Conservation (phyloP, 2,888 invertebrate species). For the Chrysotoxum bicinctum region DNA sequence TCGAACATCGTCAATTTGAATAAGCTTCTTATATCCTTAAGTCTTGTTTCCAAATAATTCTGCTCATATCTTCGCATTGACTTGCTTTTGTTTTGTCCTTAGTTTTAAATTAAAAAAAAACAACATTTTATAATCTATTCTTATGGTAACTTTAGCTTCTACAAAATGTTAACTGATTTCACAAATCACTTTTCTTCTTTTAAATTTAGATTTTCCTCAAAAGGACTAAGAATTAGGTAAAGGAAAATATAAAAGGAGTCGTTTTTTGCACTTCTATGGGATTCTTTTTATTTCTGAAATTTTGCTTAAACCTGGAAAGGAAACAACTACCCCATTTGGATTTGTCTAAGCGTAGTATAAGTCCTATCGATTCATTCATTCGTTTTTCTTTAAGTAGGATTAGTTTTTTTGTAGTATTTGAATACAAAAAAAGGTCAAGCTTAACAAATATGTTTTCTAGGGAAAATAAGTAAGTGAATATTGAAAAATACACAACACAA, state of each 20-base stretch:
- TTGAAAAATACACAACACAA: neutral
- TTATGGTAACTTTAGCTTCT: neutral
- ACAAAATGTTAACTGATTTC: neutral
- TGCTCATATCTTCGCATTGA: no score
- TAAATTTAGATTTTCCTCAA: neutral
- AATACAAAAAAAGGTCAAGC: conserved; percentile 14
- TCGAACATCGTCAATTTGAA: no score
- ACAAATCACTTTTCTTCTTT: neutral
- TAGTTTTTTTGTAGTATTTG: conserved; percentile 5
- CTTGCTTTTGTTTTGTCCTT: no score
- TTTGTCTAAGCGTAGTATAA: conserved; percentile 12
- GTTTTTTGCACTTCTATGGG: neutral
- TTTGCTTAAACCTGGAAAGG: neutral
- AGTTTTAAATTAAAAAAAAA: no score
- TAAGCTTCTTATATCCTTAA: no score
- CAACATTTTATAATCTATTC: neutral
- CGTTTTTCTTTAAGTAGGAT: conserved; percentile 23
- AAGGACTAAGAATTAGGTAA: neutral
- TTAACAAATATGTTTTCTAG: neutral
- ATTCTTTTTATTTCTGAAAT: neutral
- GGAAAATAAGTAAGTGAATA: conserved; percentile 9
- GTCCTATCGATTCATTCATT: conserved; percentile 24
- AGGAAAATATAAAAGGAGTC: neutral
- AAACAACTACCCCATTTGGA: conserved; percentile 9
- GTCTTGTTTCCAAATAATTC: no score